A percentile compares a stretch with the other conserved stretches of the same genome.
Evolutionary conservation across 2,797 vertebrate genomes (phyloP).

Genomic region (Tympanoctomys barrerae): DNA sequence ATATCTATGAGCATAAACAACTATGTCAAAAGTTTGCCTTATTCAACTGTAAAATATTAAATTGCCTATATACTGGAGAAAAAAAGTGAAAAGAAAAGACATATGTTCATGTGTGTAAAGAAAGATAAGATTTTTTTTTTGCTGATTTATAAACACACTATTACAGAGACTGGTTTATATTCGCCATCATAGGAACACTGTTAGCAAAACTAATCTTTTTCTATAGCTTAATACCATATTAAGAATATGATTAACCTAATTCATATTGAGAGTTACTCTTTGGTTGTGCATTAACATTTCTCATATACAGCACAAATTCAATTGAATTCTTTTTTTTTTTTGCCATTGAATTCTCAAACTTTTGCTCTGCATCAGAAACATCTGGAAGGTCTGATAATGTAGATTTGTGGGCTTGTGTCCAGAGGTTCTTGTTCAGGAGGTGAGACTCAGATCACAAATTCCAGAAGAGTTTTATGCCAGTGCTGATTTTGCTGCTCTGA

Average conservation of each 20-base stretch:
- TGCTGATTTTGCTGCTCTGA: background rate
- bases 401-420: background rate
- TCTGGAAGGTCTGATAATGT: background rate
- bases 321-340: background rate
- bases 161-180: background rate
- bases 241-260: background rate
- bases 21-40: background rate
- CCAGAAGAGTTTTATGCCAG: background rate
- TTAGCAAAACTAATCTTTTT: background rate
- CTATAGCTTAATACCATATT: background rate
- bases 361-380: background rate
- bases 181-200: background rate
- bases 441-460: background rate
- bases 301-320: background rate
- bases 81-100: background rate
- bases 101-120: background rate
- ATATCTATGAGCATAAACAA: background rate
- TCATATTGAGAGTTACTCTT: background rate
- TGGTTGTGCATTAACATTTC: background rate
- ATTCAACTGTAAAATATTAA: conserved; percentile 16
- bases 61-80: background rate
- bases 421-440: background rate
- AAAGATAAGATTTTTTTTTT: background rate
- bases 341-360: background rate
- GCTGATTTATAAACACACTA: background rate